phyloP scores from a whole-genome alignment of 2,113 vertebrate genomes.

The Galbula dea region DNA sequence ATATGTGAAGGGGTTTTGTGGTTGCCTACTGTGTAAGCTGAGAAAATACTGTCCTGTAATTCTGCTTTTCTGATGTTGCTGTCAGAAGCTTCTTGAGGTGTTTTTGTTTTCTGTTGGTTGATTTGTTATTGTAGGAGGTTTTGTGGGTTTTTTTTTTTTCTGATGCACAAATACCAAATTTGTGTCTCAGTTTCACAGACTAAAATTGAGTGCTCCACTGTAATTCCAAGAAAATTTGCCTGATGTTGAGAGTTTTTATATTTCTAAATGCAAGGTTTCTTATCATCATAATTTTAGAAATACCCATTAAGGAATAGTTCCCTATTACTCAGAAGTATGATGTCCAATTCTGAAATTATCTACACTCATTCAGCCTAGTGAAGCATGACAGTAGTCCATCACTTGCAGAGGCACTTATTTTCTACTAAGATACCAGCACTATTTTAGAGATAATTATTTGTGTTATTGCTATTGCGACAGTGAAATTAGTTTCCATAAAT shows the following conservation, averaged over 20 bases:
- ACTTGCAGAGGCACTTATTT: background rate
- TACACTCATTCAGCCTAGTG: background rate
- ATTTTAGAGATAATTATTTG: constrained; percentile 9
- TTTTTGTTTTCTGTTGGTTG: background rate
- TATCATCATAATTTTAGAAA: background rate
- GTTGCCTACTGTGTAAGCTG: background rate
- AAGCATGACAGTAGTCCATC: background rate
- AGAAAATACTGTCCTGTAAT: background rate
- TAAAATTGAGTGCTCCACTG: background rate
- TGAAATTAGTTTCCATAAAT: background rate
- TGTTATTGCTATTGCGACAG: background rate
- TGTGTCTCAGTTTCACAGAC: background rate
- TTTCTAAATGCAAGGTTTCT: background rate
- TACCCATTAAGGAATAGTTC: background rate
- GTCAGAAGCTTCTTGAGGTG: background rate
- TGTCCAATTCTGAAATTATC: background rate
- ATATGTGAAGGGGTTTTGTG: background rate
- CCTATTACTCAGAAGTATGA: background rate
- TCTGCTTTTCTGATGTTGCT: background rate
- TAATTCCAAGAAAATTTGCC: background rate
- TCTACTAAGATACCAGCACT: background rate
- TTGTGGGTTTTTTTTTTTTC: background rate
- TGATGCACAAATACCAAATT: background rate
- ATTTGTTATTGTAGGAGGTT: background rate
- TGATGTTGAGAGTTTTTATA: background rate